These are phyloP conservation scores for Grus americana DNA, from an alignment of 2,113 vertebrate genomes.

Conservation along the genomic window DNA sequence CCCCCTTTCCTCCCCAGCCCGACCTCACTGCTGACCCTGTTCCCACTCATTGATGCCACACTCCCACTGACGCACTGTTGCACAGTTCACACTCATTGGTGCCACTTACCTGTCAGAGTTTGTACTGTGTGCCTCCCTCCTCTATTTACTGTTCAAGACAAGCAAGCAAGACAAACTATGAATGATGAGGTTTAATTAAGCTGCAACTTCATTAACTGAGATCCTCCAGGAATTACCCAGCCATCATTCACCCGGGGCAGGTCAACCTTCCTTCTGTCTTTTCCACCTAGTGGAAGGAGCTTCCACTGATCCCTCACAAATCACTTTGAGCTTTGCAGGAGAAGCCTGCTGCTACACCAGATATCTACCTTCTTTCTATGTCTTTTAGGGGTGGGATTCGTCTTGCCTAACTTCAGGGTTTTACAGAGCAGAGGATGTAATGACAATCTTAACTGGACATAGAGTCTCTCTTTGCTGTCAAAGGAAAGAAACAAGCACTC, in stretches of 20 bases:
- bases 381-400: background rate
- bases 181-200: constrained; percentile 43
- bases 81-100: rapidly evolving
- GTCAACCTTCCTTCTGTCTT: background rate
- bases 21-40: rapidly evolving
- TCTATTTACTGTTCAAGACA: background rate
- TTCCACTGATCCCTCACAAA: background rate
- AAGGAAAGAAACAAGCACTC: background rate
- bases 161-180: background rate
- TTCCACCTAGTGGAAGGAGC: background rate
- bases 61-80: background rate
- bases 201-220: background rate
- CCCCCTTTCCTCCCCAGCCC: background rate
- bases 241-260: background rate
- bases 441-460: background rate
- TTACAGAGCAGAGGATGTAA: background rate
- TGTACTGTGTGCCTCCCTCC: background rate
- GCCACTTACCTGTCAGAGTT: background rate
- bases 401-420: background rate
- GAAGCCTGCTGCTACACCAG: background rate
- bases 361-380: background rate
- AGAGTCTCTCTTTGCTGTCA: background rate
- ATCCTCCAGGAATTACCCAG: background rate
- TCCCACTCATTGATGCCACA: rapidly evolving
- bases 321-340: background rate